These are phyloP conservation scores for Trissolcus brochymenae DNA, from an alignment of 2,888 invertebrate species.

Conservation along the genomic window DNA sequence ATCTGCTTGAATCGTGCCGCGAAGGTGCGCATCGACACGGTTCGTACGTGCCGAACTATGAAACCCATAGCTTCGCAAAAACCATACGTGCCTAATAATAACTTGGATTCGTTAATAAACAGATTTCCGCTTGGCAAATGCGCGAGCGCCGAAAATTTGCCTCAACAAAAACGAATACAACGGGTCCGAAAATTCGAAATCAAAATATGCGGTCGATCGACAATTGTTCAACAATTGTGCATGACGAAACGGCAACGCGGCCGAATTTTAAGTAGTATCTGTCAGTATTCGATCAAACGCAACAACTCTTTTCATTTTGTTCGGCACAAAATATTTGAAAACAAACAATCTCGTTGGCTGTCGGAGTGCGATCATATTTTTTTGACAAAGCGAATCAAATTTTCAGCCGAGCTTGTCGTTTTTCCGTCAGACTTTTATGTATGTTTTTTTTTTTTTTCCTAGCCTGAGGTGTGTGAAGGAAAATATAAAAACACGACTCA, in stretches of 20 bases:
- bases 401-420: no score
- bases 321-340: background rate
- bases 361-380: no score
- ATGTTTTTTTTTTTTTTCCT: no score
- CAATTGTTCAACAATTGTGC: background rate
- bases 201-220: background rate
- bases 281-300: conserved; percentile 5
- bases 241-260: background rate
- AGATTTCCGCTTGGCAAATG: conserved; percentile 40
- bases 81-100: conserved; percentile 42
- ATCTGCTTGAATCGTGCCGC: conserved; percentile 43
- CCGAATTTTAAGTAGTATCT: conserved; percentile 17
- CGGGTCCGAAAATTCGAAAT: conserved; percentile 3
- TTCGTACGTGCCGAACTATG: conserved; percentile 43
- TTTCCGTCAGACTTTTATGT: no score
- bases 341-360: no score
- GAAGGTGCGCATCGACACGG: conserved; percentile 45
- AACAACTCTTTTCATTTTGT: background rate
- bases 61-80: conserved; percentile 34
- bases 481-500: no score
- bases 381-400: no score
- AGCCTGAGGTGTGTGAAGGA: no score
- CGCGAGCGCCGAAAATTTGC: conserved; percentile 37
- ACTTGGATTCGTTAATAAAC: conserved; percentile 45
- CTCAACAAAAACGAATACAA: conserved; percentile 30